A percentile compares a stretch with the other conserved stretches of the same genome.
phyloP scores from a whole-genome alignment of 2,888 invertebrate genomes.

The Monopis laevigella region DNA sequence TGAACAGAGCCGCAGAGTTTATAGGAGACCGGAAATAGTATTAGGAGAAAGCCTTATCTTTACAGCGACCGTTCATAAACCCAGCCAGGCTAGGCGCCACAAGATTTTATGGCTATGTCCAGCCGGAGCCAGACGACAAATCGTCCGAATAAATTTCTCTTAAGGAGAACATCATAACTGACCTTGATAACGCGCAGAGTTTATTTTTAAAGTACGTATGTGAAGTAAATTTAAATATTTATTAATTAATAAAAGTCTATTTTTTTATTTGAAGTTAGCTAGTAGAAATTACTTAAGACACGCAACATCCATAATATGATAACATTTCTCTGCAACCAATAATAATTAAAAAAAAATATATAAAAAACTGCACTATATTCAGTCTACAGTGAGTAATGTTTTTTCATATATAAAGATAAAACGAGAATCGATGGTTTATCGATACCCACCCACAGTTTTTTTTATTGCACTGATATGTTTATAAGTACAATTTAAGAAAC shows the following conservation, averaged over 20 bases:
- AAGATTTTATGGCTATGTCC: constrained; percentile 52
- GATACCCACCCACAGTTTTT: too few relatives aligned
- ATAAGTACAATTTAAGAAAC: too few relatives aligned
- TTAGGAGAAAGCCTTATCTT: constrained; percentile 33
- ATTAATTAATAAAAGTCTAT: neutral
- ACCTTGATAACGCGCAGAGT: neutral
- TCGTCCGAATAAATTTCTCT: constrained; percentile 6
- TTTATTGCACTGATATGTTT: too few relatives aligned
- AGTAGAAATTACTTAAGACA: too few relatives aligned
- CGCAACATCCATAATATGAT: too few relatives aligned
- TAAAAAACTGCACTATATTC: too few relatives aligned
- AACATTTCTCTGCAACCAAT: too few relatives aligned
- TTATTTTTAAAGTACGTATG: neutral
- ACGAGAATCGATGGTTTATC: too few relatives aligned
- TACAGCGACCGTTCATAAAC: constrained; percentile 24
- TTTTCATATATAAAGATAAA: too few relatives aligned
- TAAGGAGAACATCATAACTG: constrained; percentile 6
- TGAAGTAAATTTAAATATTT: neutral
- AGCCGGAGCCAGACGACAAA: constrained; percentile 10
- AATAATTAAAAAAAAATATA: too few relatives aligned
- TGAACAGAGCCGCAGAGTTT: neutral
- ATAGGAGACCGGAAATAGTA: neutral
- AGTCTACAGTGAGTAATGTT: too few relatives aligned
- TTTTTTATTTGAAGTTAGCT: neutral
- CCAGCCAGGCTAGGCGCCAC: constrained; percentile 26